phyloP scores from a whole-genome alignment of 2,888 invertebrate genomes.

The Anarsia innoxiella region DNA sequence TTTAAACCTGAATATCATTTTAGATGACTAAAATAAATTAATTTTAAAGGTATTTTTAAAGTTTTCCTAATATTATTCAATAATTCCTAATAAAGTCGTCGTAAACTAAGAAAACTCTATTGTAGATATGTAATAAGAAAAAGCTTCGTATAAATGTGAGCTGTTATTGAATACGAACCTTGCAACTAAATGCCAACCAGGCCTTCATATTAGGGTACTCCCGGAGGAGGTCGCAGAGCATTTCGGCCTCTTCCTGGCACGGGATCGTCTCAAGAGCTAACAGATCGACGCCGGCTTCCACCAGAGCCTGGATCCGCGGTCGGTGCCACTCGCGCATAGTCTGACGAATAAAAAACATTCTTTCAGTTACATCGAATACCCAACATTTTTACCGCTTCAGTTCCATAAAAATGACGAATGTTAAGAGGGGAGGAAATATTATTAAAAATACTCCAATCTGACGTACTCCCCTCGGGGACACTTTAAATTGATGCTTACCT shows the following conservation, averaged over 20 bases:
- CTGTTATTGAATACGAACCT: no score
- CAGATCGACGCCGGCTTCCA: conserved; percentile 88
- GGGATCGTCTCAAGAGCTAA: conserved; percentile 96
- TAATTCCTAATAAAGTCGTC: no score
- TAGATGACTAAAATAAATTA: no score
- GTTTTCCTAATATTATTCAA: no score
- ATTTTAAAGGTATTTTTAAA: no score
- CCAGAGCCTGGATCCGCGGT: conserved; percentile 84
- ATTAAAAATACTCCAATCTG: neutral
- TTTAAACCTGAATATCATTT: no score
- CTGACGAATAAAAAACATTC: conserved; percentile 24
- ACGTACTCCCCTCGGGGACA: neutral
- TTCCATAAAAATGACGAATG: neutral
- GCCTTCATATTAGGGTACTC: conserved; percentile 87
- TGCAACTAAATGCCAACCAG: conserved; percentile 92
- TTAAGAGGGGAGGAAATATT: neutral
- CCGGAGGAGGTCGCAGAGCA: conserved; percentile 84
- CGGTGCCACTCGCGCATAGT: conserved; percentile 89
- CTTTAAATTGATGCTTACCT: neutral
- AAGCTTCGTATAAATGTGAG: no score
- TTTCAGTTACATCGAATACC: no score
- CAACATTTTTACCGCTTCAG: no score
- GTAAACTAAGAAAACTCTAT: no score
- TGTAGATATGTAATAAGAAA: no score
- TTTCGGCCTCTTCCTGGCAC: conserved; percentile 88